phyloP scores from a whole-genome alignment of 1,140 invertebrate species.

The Aphis craccivora region DNA sequence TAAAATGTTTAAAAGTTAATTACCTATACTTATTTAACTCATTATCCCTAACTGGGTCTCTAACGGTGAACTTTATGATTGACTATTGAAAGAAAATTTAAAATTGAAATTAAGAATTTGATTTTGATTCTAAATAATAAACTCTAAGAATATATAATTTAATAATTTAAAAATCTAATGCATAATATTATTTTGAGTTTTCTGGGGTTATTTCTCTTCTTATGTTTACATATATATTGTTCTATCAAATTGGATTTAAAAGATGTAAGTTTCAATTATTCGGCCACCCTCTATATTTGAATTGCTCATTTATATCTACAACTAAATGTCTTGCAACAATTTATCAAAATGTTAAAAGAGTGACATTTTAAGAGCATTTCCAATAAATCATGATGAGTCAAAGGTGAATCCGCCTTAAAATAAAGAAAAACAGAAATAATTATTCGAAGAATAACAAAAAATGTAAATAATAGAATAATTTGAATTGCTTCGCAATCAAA shows the following conservation, averaged over 20 bases:
- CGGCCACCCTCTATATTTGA: neutral
- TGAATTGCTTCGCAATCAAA: neutral
- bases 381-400: neutral
- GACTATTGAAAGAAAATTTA: neutral
- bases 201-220: neutral
- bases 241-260: neutral
- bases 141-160: neutral
- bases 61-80: neutral
- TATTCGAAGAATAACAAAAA: neutral
- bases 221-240: neutral
- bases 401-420: neutral
- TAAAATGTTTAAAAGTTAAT: neutral
- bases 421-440: neutral
- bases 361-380: conserved; percentile 22
- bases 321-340: neutral
- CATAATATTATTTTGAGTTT: neutral
- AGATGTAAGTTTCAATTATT: neutral
- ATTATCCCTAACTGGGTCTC: neutral
- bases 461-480: neutral
- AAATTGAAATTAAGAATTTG: neutral
- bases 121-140: neutral
- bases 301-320: neutral
- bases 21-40: neutral
- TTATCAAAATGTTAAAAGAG: conserved; percentile 6
- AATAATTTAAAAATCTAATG: neutral